phyloP scores from a whole-genome alignment of 2,888 invertebrate genomes.

The Caenorhabditis zanzibari region DNA sequence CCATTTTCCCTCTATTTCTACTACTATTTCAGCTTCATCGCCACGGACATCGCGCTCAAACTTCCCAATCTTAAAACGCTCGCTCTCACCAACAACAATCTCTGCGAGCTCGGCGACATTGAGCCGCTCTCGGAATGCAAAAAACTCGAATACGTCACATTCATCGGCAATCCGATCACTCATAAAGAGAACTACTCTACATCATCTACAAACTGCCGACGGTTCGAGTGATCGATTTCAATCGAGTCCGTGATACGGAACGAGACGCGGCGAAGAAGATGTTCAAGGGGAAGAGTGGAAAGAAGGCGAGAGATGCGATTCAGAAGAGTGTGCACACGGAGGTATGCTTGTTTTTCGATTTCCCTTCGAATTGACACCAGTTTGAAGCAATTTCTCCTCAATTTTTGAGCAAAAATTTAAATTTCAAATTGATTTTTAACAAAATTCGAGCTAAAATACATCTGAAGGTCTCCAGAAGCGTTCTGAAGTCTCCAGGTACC shows the following conservation, averaged over 20 bases:
- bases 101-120: conserved; percentile 95
- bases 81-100: conserved; percentile 95
- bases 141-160: conserved; percentile 88
- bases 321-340: conserved; percentile 61
- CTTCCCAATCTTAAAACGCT: conserved; percentile 93
- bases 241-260: conserved; percentile 94
- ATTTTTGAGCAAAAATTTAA: too few relatives aligned
- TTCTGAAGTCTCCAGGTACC: too few relatives aligned
- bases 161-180: conserved; percentile 94
- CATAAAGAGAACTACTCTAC: conserved; percentile 91
- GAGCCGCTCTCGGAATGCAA: conserved; percentile 91
- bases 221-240: conserved; percentile 93
- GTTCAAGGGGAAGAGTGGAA: conserved; percentile 95
- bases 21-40: conserved; percentile 91
- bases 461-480: too few relatives aligned
- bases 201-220: conserved; percentile 89
- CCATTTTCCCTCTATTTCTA: too few relatives aligned
- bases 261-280: conserved; percentile 91
- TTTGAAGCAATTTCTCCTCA: too few relatives aligned
- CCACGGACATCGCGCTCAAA: conserved; percentile 91
- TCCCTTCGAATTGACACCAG: too few relatives aligned
- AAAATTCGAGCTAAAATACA: too few relatives aligned
- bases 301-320: conserved; percentile 90
- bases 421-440: too few relatives aligned
- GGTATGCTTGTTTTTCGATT: too few relatives aligned